Evolutionary conservation across 2,888 invertebrate genomes (phyloP).

Genomic region (Sinhomidia bicolor): DNA sequence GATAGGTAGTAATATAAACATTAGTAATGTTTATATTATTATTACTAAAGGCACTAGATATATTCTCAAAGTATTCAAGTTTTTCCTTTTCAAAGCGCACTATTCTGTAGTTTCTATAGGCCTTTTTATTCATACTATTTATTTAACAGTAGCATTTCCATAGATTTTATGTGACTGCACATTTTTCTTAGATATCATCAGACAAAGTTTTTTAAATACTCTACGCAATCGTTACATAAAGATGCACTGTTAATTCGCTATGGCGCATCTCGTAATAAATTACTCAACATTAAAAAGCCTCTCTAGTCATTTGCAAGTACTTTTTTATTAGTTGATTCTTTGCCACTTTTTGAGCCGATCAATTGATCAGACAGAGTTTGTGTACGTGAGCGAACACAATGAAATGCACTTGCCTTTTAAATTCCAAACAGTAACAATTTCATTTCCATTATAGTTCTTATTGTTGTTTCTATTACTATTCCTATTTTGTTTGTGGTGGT

Average conservation of each 20-base stretch:
- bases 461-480: no score
- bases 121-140: background rate
- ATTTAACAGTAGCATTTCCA: no score
- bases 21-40: no score
- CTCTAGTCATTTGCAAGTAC: background rate
- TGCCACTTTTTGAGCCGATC: background rate
- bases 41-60: no score
- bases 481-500: background rate
- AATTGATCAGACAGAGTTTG: background rate
- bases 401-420: constrained; percentile 63
- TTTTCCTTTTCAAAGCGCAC: background rate
- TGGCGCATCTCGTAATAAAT: constrained; percentile 42
- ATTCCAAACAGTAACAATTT: constrained; percentile 22
- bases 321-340: constrained; percentile 18
- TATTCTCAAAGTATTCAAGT: no score
- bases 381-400: background rate
- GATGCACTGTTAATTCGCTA: background rate
- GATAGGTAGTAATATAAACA: no score
- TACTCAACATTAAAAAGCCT: constrained; percentile 45
- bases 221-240: background rate
- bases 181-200: background rate
- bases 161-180: no score
- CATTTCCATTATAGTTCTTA: background rate
- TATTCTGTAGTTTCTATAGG: background rate
- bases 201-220: background rate